These are phyloP conservation scores for Pelodytes ibericus DNA, from an alignment of 2,797 vertebrate genomes.

Conservation along the genomic window DNA sequence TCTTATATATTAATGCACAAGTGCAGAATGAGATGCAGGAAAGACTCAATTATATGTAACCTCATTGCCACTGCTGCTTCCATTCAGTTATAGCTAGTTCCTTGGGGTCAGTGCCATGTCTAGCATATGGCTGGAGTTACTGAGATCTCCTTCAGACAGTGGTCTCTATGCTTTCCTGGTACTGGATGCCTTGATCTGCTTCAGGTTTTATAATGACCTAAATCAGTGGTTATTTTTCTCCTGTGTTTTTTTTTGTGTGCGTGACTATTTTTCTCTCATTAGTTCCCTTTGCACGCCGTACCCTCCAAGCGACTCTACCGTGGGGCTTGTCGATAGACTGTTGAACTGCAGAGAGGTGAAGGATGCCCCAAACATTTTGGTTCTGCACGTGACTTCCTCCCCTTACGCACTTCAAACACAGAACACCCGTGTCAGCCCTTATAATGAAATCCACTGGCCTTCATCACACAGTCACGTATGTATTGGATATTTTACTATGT, in stretches of 20 bases:
- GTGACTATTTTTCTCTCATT: conserved; percentile 51
- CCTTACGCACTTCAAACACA: conserved; percentile 95
- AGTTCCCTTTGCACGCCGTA: conserved; percentile 72
- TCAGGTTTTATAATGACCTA: neutral
- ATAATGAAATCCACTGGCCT: conserved; percentile 98
- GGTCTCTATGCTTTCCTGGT: neutral
- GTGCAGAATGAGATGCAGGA: neutral
- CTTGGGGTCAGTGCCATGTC: neutral
- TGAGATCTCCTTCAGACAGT: neutral
- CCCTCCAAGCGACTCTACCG: conserved; percentile 73
- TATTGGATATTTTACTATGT: neutral
- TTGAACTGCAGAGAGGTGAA: conserved; percentile 90
- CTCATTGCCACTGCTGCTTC: neutral
- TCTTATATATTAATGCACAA: neutral
- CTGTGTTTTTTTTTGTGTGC: neutral
- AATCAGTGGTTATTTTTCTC: conserved; percentile 7
- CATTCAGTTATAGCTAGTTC: neutral
- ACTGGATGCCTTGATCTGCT: neutral
- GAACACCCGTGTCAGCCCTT: conserved; percentile 92
- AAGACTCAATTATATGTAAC: neutral
- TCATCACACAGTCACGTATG: conserved; percentile 87
- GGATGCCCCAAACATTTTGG: conserved; percentile 91
- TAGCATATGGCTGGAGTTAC: neutral
- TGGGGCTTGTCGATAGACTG: conserved; percentile 87
- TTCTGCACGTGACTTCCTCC: conserved; percentile 94